Evolutionary conservation across 2,797 vertebrate species (phyloP).

Genomic region (Dendrocincla fuliginosa): DNA sequence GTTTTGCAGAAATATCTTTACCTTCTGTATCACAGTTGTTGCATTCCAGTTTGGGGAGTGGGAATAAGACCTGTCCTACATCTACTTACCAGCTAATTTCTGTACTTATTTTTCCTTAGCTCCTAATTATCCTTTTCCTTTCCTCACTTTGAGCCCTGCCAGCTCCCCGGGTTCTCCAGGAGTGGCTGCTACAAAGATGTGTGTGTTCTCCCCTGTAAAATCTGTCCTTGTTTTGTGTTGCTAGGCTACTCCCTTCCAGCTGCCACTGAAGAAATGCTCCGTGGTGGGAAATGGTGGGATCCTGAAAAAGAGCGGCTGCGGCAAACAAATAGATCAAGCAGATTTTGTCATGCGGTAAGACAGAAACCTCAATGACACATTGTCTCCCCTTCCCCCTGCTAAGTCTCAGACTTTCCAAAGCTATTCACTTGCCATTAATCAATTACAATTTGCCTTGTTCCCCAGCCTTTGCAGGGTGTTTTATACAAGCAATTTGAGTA

Average conservation of each 20-base stretch:
- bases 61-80: not conserved
- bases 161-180: not conserved
- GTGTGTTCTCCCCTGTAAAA: slow-evolving; percentile 70
- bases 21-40: not conserved
- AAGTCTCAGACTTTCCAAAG: not conserved
- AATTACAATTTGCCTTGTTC: not conserved
- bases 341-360: slow-evolving; percentile 95
- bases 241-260: slow-evolving; percentile 90
- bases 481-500: not conserved
- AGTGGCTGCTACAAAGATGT: slow-evolving; percentile 46
- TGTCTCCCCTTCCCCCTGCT: not conserved
- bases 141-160: not conserved
- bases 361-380: not conserved
- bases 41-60: not conserved
- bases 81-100: not conserved
- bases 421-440: slow-evolving; percentile 4
- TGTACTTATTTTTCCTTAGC: not conserved
- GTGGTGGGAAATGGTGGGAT: slow-evolving; percentile 97
- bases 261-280: slow-evolving; percentile 91
- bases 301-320: slow-evolving; percentile 90
- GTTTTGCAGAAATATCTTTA: not conserved
- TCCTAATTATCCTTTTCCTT: not conserved
- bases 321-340: slow-evolving; percentile 88
- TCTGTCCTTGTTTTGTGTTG: slow-evolving; percentile 77
- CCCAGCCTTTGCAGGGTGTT: not conserved